Evolutionary conservation across 1,140 invertebrate genomes (phyloP).

Genomic region (Philopotamus ludificatus): DNA sequence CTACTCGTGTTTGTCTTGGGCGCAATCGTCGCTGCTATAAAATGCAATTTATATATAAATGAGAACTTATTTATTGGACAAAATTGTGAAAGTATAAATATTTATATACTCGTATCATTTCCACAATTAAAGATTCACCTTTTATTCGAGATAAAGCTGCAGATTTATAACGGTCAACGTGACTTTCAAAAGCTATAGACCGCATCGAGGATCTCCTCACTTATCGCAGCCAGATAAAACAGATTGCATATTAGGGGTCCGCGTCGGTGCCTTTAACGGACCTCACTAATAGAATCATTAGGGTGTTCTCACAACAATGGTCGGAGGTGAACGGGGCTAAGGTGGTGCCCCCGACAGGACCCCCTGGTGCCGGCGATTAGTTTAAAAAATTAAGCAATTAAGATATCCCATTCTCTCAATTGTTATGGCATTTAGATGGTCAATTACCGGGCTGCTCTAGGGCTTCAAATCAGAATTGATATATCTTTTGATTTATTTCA

Average conservation of each 20-base stretch:
- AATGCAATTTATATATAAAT: too few species aligned
- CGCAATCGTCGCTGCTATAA: too few species aligned
- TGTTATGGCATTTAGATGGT: constrained; percentile 34
- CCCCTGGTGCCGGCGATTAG: constrained; percentile 36
- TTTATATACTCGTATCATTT: too few species aligned
- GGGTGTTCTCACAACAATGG: neutral
- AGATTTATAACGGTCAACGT: too few species aligned
- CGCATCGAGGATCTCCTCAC: too few species aligned
- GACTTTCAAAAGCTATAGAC: too few species aligned
- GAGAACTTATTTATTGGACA: too few species aligned
- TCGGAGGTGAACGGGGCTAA: constrained; percentile 3
- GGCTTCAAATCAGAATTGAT: constrained; percentile 31
- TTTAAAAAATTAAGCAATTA: constrained; percentile 39
- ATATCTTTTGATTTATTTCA: constrained; percentile 36
- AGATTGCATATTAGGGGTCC: neutral
- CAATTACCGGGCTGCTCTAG: constrained; percentile 24
- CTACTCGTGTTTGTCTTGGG: too few species aligned
- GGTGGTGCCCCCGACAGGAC: constrained; percentile 13
- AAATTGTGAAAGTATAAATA: too few species aligned
- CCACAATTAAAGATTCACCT: too few species aligned
- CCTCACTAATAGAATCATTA: constrained; percentile 39
- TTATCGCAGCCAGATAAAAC: neutral
- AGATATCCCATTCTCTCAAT: constrained; percentile 27
- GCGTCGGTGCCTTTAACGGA: constrained; percentile 2
- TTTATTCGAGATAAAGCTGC: too few species aligned